Evolutionary conservation across 2,888 invertebrate species (phyloP), one percentile per base, ranked within the genome.

Genomic region (Steinernema hermaphroditum): DNA sequence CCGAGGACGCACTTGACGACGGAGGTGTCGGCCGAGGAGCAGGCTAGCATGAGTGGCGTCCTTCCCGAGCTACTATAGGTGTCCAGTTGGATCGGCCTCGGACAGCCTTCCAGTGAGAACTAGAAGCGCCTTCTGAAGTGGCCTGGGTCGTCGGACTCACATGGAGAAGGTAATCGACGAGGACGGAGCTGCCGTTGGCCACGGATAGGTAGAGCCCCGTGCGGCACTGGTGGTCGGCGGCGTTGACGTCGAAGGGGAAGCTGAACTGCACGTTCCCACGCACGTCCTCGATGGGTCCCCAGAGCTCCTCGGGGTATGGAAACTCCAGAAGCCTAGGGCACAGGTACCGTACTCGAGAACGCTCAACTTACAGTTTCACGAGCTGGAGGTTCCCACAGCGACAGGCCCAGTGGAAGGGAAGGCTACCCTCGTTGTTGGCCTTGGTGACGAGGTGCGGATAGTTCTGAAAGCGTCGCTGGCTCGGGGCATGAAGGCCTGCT

Each of bases 231-330:
- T 74, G 72, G 72, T 85, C 83, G 2, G 76, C 78, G 29, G 82
- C 91, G 88, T 97, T 97, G 69, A 96, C 91, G 88, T 96, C 95
- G 87, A 95, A 94, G n/a, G 94, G 92, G 87, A 93, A 90, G 29
- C 90, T 90, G 89, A 93, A 96, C 87, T 93, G 93, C 90, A 91
- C 92, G 72, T 91, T 90, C 22, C 92, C 92, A 1, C 90, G 89
- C 43, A 90, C 89, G 86, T 93, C 93, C 72, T 92, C 91, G 88
- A 73, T 87, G 75, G 83, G 90, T 76, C 90, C 89, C 83, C 91
- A 88, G 70, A 92, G 87, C 81, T 91, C 88, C 37, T 91, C 90
- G 0, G 95, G 94, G 88, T 96, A 96, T 0, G 91, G 90, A 87
- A 92, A 93, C 57, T 87, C 86, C 14, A 96, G 90, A 14, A 97